A percentile compares a stretch with the other conserved stretches of the same genome.
Evolutionary conservation across 2,888 invertebrate species (phyloP).

Genomic region (Esperia sulphurella): DNA sequence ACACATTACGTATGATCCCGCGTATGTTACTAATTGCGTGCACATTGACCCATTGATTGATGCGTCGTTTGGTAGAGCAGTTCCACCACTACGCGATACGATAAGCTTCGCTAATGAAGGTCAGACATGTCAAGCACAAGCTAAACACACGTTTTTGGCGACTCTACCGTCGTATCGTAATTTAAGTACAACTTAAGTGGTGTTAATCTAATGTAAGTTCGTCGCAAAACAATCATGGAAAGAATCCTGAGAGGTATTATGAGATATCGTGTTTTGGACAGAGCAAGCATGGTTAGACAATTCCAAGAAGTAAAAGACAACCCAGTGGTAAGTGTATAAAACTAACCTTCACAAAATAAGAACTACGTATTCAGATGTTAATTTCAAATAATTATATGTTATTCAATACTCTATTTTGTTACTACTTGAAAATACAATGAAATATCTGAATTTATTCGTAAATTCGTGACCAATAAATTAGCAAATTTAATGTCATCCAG

Average conservation of each 20-base stretch:
- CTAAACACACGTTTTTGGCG: slow-evolving; percentile 12
- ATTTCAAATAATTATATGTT: too few relatives aligned
- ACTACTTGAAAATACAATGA: not conserved
- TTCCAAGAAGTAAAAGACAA: slow-evolving; percentile 85
- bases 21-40: not conserved
- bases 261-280: slow-evolving; percentile 89
- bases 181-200: not conserved
- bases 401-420: not conserved
- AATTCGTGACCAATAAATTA: too few relatives aligned
- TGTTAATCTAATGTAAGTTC: not conserved
- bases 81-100: slow-evolving; percentile 19
- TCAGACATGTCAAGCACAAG: slow-evolving; percentile 59
- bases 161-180: not conserved
- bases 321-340: slow-evolving; percentile 73
- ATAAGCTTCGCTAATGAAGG: slow-evolving; percentile 68
- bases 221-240: slow-evolving; percentile 81
- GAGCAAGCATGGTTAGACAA: slow-evolving; percentile 94
- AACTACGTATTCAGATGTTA: too few relatives aligned
- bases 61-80: not conserved
- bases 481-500: too few relatives aligned
- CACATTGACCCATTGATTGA: slow-evolving; percentile 13
- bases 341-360: slow-evolving; percentile 26
- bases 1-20: not conserved
- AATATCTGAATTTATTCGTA: slow-evolving; percentile 2
- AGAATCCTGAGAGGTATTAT: slow-evolving; percentile 93